Evolutionary conservation across 2,888 invertebrate genomes (phyloP), one percentile per base, ranked within the genome.

Genomic region (Drosophila fulvimacula): DNA sequence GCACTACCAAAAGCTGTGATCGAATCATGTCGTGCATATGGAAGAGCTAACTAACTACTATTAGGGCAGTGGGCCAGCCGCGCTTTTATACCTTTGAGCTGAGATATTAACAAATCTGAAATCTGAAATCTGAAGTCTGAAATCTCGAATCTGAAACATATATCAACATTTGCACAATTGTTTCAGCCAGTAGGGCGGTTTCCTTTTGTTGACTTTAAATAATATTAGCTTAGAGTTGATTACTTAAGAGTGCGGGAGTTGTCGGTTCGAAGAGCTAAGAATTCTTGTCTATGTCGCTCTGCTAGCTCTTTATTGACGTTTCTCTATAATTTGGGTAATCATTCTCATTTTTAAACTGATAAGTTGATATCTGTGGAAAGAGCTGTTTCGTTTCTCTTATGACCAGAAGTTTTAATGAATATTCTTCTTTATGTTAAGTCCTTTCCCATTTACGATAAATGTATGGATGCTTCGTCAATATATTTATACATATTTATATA

Each of bases 141-240:
- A 32, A 30, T n/a, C n/a, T n/a, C n/a, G n/a, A n/a, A 21, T 51
- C 19, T 49, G 19, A 55, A 27, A 32, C 15, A 11, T 48, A 2
- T 15, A n/a, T 56, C 21, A 75, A 80, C 60, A 82, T 85, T 83
- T 75, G 39, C 68, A 79, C 83, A 83, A 82, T 60, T 83, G 83
- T 88, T 79, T 53, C 49, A 53, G 61, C 41, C 38, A 17, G 1
- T 56, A 13, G 3, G 6, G n/a, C 44, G 27, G 42, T 11, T 44
- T 17, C n/a, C 13, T 36, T 15, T 19, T 53, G 21, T 73, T 60
- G 49, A 46, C 36, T 55, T 46, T 44, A 48, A 46, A 42, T 59
- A 39, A 36, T 30, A 30, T 51, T 44, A 44, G 42, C n/a, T 46
- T 44, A 39, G 2, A 52, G 19, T 32, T 11, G 49, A 17, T 15